phyloP scores from a whole-genome alignment of 2,888 invertebrate genomes.

The Leucophora obtusa region DNA sequence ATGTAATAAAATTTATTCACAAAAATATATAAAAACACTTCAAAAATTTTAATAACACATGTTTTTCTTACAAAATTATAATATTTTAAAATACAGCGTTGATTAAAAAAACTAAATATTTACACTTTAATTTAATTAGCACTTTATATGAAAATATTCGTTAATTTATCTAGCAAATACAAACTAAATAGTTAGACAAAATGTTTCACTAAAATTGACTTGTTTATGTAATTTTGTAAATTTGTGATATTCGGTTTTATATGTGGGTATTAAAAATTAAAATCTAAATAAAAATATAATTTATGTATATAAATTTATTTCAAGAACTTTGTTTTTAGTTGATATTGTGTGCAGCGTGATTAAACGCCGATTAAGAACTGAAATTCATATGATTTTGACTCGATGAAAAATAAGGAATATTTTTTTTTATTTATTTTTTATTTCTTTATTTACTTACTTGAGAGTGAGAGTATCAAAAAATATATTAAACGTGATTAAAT shows the following conservation, averaged over 20 bases:
- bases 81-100: neutral
- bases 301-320: conserved; percentile 13
- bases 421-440: conserved; percentile 35
- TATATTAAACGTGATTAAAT: neutral
- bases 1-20: too few species aligned
- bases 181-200: too few species aligned
- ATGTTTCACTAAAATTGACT: too few species aligned
- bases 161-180: neutral
- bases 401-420: conserved; percentile 53
- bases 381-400: conserved; percentile 33
- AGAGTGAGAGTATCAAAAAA: conserved; percentile 24
- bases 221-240: neutral
- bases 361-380: conserved; percentile 61
- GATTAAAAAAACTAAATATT: neutral
- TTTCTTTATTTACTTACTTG: conserved; percentile 11
- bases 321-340: neutral
- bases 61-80: neutral
- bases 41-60: neutral
- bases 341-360: conserved; percentile 50
- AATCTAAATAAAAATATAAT: neutral
- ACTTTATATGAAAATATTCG: neutral
- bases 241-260: neutral
- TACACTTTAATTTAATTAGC: neutral
- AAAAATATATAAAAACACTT: too few species aligned
- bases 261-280: neutral